Evolutionary conservation across 2,797 vertebrate species (phyloP).

Genomic region (Poeciliopsis turneri): DNA sequence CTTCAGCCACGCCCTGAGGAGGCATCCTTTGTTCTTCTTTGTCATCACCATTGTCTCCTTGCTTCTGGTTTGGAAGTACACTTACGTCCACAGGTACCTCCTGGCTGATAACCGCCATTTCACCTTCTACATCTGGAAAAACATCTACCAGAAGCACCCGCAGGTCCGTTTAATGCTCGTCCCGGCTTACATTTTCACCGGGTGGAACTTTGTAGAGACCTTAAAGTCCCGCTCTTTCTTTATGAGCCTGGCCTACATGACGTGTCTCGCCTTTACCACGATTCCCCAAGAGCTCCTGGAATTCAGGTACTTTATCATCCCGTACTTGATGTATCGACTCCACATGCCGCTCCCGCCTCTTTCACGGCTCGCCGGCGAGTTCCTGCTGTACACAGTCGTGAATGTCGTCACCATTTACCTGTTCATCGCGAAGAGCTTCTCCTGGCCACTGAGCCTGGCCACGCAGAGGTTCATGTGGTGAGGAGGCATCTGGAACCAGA

Average conservation of each 20-base stretch:
- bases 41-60: conserved; percentile 67
- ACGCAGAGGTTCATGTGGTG: conserved; percentile 98
- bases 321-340: conserved; percentile 92
- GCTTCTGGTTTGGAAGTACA: conserved; percentile 92
- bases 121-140: conserved; percentile 94
- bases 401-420: conserved; percentile 88
- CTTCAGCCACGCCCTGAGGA: conserved; percentile 84
- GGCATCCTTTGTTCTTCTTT: conserved; percentile 80
- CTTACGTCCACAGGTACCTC: conserved; percentile 91
- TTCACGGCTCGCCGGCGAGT: conserved; percentile 84
- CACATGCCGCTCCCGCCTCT: conserved; percentile 88
- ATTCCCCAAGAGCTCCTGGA: conserved; percentile 95
- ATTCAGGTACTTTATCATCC: conserved; percentile 96
- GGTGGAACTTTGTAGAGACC: conserved; percentile 89
- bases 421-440: conserved; percentile 90
- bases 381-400: conserved; percentile 83
- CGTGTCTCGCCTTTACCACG: conserved; percentile 83
- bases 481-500: conserved; percentile 18
- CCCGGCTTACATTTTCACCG: conserved; percentile 89
- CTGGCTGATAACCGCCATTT: conserved; percentile 96
- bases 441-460: conserved; percentile 87
- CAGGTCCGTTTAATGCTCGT: conserved; percentile 86
- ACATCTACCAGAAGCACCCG: conserved; percentile 87
- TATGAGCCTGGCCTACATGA: conserved; percentile 88
- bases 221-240: conserved; percentile 89